A percentile compares a stretch with the other conserved stretches of the same genome.
These are phyloP conservation scores for Empis livida DNA, from an alignment of 2,888 invertebrate genomes.

Conservation along the genomic window DNA sequence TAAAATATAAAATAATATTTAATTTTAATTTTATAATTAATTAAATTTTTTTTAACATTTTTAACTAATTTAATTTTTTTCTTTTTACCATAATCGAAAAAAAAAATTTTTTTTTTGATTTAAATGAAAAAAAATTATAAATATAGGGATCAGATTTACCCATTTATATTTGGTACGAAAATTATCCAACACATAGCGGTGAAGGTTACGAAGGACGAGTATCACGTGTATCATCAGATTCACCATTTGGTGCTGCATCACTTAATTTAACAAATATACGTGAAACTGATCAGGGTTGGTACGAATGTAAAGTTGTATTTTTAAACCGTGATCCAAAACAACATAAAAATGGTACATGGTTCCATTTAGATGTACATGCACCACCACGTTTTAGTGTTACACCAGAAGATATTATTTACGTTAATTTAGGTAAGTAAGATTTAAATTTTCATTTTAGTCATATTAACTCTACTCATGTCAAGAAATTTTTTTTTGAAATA, in stretches of 20 bases:
- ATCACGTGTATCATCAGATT: constrained; percentile 76
- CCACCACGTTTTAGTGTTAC: constrained; percentile 91
- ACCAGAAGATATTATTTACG: constrained; percentile 92
- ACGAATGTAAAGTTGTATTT: constrained; percentile 90
- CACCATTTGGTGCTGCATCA: constrained; percentile 81
- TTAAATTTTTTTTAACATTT: constrained; percentile 1
- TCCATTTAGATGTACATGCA: constrained; percentile 94
- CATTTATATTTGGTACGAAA: constrained; percentile 97
- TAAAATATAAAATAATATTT: background rate
- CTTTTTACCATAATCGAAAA: background rate
- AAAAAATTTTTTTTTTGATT: background rate
- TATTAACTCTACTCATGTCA: too few relatives aligned
- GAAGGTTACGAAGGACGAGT: constrained; percentile 88
- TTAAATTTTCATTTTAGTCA: too few relatives aligned
- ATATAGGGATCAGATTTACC: constrained; percentile 87
- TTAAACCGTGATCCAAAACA: constrained; percentile 87
- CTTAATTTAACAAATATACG: constrained; percentile 91
- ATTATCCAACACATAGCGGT: constrained; percentile 92
- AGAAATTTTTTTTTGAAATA: too few relatives aligned
- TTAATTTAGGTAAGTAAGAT: constrained; percentile 71
- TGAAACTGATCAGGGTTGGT: constrained; percentile 94
- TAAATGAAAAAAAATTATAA: background rate
- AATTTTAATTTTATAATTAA: background rate
- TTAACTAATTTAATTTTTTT: constrained; percentile 1
- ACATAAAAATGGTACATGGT: constrained; percentile 93